A percentile compares a stretch with the other conserved stretches of the same genome.
Conservation (phyloP, 2,888 invertebrate genomes). For the Phengaris arion region DNA sequence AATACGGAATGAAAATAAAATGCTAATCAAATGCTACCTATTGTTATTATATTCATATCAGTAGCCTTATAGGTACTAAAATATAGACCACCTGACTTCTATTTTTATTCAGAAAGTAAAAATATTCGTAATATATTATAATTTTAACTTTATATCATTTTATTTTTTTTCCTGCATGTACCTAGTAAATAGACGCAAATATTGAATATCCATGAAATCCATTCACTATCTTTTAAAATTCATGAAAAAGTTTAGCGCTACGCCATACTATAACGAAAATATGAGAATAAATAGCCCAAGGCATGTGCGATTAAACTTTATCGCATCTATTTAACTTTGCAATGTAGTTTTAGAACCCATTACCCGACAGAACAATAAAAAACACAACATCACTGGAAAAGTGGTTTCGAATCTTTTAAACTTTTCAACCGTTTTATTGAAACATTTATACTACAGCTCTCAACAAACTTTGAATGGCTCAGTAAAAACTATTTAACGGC, state of each 20-base stretch:
- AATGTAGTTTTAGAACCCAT: slow-evolving; percentile 23
- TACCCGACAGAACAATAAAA: slow-evolving; percentile 15
- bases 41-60: no score
- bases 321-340: slow-evolving; percentile 15
- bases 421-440: slow-evolving; percentile 17
- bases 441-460: slow-evolving; percentile 19
- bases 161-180: no score
- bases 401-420: slow-evolving; percentile 20
- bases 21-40: no score
- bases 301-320: slow-evolving; percentile 15
- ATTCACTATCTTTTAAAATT: background rate
- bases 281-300: slow-evolving; percentile 16
- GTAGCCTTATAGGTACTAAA: no score
- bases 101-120: no score
- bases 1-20: no score
- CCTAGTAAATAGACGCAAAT: background rate
- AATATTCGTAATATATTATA: no score
- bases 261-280: slow-evolving; percentile 14
- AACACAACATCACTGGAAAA: background rate
- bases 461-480: background rate
- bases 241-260: slow-evolving; percentile 2
- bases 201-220: background rate
- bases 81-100: no score
- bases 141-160: no score
- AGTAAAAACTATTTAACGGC: slow-evolving; percentile 12